Evolutionary conservation across 2,113 vertebrate species (phyloP), one percentile per base, ranked within the genome.

Genomic region (Myxocyprinus asiaticus): DNA sequence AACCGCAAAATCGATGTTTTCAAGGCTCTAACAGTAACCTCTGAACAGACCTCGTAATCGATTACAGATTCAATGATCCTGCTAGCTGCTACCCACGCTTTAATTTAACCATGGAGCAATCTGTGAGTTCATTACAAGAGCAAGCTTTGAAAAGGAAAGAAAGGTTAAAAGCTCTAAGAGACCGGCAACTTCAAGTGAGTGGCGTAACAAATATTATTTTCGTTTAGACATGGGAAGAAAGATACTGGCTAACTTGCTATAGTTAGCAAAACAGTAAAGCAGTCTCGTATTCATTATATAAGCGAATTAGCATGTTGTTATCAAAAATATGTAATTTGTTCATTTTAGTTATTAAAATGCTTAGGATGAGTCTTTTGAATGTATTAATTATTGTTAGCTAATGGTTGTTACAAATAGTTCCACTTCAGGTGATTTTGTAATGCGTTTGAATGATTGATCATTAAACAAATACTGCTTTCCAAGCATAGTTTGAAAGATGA

Each of bases 81-180:
- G 22, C 22, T 33, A 33, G 22, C 22, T 42, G 56, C 44, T 63
- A 88, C 45, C 63, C 66, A 81, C 76, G 85, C 87, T 83, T 33
- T 10, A 7, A 14, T 7, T 76, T 73, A 81, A 94, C 88, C 78
- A 96, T 96, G 95, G 94, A 93, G 22, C 1, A 33, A 6, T 82
- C 85, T 67, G 83, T 93, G 5, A 94, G 93, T 0, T 91, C 92
- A 0, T 85, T 98, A n/a, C 94, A 96, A 83, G 95, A 95, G 43
- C 94, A 95, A 81, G 96, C 96, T 7, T 67, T 96, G 51, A 91
- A 93, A 81, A 91, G 96, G 17, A 96, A 95, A 68, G 96, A 97
- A 84, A 90, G 95, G 55, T 86, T 98, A 58, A 93, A 91, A 73
- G 95, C 95, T 0, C 65, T 98, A 4, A 86, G 94, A 86, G 92